A percentile compares a stretch with the other conserved stretches of the same genome.
phyloP scores from a whole-genome alignment of 2,797 vertebrate species.

The Silurus lanzhouensis region DNA sequence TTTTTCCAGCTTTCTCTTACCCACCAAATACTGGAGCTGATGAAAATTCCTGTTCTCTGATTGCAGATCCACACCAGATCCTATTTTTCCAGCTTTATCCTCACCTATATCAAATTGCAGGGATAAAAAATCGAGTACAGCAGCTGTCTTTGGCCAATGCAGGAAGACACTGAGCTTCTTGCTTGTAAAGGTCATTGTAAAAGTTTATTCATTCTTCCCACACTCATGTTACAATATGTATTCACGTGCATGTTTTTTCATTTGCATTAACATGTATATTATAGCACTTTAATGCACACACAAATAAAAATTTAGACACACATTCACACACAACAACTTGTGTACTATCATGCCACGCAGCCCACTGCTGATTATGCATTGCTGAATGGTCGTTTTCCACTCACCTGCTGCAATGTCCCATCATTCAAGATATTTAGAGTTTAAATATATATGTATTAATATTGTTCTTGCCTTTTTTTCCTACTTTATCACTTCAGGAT shows the following conservation, averaged over 20 bases:
- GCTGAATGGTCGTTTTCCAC: conserved; percentile 28
- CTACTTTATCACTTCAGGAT: neutral
- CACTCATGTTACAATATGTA: neutral
- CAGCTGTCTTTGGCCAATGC: neutral
- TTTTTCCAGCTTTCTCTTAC: conserved; percentile 18
- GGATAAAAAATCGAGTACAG: conserved; percentile 9
- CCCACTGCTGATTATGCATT: conserved; percentile 18
- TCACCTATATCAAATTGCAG: neutral
- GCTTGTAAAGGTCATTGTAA: no score
- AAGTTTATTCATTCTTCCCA: neutral
- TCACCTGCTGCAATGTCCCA: conserved; percentile 41
- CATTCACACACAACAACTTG: neutral
- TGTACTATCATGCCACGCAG: neutral
- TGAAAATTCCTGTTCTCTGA: conserved; percentile 32
- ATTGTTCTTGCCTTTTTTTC: neutral
- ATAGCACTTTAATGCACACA: neutral
- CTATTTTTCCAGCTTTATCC: conserved; percentile 2
- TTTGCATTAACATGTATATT: neutral
- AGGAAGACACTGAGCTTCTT: neutral
- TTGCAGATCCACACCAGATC: conserved; percentile 9
- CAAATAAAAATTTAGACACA: neutral
- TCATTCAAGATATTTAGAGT: conserved; percentile 26
- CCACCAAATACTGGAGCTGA: conserved; percentile 12
- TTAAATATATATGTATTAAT: no score
- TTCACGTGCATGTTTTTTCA: neutral